Evolutionary conservation across 2,113 vertebrate species (phyloP).

Genomic region (Serinus canaria): DNA sequence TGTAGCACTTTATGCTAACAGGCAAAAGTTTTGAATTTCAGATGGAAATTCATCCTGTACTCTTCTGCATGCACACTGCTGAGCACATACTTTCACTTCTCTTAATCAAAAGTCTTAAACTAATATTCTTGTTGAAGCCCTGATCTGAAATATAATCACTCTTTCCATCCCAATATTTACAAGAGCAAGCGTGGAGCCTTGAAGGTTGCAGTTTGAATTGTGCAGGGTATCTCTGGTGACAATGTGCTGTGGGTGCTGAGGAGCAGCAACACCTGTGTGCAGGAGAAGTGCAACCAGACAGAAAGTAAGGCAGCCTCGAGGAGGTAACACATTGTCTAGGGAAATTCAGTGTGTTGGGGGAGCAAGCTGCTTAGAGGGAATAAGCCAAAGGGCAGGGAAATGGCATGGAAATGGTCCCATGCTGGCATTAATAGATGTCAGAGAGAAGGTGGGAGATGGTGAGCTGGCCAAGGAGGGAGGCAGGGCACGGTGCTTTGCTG

Average conservation of each 20-base stretch:
- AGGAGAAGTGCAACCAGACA: neutral
- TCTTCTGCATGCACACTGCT: neutral
- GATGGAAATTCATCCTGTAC: neutral
- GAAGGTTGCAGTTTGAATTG: neutral
- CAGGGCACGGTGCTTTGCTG: neutral
- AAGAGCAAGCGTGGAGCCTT: neutral
- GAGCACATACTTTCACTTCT: neutral
- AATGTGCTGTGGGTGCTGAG: neutral
- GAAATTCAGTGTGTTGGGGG: neutral
- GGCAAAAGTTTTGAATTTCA: neutral
- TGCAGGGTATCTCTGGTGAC: conserved; percentile 41
- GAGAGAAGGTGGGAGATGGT: neutral
- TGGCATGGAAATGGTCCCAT: neutral
- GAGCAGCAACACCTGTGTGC: neutral
- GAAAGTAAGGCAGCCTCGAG: neutral
- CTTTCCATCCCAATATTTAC: conserved; percentile 57
- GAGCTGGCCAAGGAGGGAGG: neutral
- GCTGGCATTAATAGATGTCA: neutral
- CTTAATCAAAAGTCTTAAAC: conserved; percentile 7
- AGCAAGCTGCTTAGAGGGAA: neutral
- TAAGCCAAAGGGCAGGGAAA: neutral
- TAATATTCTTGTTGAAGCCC: neutral
- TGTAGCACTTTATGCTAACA: neutral
- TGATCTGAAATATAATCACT: neutral
- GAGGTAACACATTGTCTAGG: neutral